Percentiles rank a stretch among this genome's conserved stretches.
Conservation (phyloP, 2,113 vertebrate genomes). For the Terrapene triunguis region DNA sequence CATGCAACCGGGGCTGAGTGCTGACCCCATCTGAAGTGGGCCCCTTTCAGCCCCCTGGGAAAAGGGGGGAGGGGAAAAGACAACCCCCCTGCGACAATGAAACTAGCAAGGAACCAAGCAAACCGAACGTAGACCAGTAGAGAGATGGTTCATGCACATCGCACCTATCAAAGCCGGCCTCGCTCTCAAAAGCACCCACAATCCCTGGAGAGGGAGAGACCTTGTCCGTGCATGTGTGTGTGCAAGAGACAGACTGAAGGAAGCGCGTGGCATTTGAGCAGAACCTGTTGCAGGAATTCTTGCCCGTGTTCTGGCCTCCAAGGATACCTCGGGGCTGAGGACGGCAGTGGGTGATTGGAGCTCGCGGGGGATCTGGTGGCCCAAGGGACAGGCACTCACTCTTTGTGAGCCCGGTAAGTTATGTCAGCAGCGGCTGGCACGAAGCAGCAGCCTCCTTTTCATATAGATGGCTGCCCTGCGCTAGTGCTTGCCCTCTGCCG, state of each 20-base stretch:
- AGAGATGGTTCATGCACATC: background rate
- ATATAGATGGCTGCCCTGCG: background rate
- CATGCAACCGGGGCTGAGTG: background rate
- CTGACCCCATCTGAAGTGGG: background rate
- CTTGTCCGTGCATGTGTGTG: background rate
- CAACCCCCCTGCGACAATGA: background rate
- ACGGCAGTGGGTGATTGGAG: rapidly evolving
- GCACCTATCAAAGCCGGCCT: background rate
- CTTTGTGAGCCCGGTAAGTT: background rate
- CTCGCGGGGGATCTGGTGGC: background rate
- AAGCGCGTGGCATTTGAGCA: background rate
- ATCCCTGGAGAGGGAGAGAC: background rate
- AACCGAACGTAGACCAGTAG: background rate
- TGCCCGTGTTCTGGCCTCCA: background rate
- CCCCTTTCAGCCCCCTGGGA: background rate
- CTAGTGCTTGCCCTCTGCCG: background rate
- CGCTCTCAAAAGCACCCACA: constrained; percentile 2
- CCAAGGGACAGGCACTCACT: background rate
- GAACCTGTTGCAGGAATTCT: background rate
- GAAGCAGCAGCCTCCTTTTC: background rate
- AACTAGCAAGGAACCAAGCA: background rate
- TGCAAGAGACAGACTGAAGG: background rate
- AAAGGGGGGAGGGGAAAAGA: background rate
- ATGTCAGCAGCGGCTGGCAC: background rate
- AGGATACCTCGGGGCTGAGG: background rate